A percentile compares a stretch with the other conserved stretches of the same genome.
Evolutionary conservation across 2,113 vertebrate species (phyloP).

Genomic region (Lepisosteus oculatus): DNA sequence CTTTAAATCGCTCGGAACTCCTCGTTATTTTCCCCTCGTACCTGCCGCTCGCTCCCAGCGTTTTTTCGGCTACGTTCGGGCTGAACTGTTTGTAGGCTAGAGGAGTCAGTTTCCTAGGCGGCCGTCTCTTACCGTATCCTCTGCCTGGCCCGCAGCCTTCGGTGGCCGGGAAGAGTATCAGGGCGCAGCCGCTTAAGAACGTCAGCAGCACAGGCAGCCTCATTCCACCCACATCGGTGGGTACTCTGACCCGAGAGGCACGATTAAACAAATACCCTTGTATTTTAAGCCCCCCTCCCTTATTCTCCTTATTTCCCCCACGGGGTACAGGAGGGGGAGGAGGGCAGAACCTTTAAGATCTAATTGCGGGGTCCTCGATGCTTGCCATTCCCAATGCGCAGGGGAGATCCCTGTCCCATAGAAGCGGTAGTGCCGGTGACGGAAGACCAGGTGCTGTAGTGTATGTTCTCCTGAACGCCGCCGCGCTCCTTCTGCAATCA

Average conservation of each 20-base stretch:
- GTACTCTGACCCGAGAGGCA: constrained; percentile 36
- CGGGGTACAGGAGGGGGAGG: constrained; percentile 50
- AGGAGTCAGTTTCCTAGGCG: constrained; percentile 86
- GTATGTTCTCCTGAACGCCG: constrained; percentile 54
- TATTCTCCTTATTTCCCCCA: constrained; percentile 46
- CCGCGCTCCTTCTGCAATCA: constrained; percentile 50
- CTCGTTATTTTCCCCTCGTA: constrained; percentile 93
- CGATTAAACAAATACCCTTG: constrained; percentile 35
- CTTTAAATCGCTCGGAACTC: constrained; percentile 91
- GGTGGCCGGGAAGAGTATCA: constrained; percentile 79
- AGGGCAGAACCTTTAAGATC: constrained; percentile 54
- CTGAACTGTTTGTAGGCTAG: constrained; percentile 90
- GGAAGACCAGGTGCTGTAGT: constrained; percentile 47
- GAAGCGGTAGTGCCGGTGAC: background rate
- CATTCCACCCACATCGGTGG: constrained; percentile 69
- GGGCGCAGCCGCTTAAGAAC: constrained; percentile 71
- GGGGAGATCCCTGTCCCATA: constrained; percentile 34
- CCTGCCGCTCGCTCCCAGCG: constrained; percentile 90
- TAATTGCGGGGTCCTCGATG: constrained; percentile 55
- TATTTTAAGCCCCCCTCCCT: constrained; percentile 30
- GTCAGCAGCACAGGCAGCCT: constrained; percentile 74
- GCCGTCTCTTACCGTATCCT: constrained; percentile 90
- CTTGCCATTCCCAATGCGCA: constrained; percentile 68
- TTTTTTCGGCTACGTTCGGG: constrained; percentile 95
- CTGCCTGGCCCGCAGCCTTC: constrained; percentile 92